Conservation (phyloP, 1,140 invertebrate genomes). For the Drosophila watanabei region DNA sequence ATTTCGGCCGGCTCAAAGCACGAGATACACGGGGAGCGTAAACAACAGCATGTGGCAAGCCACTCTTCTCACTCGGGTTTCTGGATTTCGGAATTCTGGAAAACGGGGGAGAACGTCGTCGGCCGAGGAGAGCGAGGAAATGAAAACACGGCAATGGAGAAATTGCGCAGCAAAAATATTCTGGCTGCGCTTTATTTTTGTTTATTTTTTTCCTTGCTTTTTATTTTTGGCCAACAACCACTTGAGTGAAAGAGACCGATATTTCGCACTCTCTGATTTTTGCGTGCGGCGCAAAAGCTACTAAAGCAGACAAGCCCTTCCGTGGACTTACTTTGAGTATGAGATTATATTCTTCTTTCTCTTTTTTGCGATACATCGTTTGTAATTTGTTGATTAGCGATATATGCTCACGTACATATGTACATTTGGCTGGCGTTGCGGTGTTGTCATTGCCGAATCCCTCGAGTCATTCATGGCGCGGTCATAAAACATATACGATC, state of each 20-base stretch:
- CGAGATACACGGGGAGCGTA: conserved; percentile 17
- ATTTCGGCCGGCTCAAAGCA: conserved; percentile 11
- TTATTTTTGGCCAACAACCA: conserved; percentile 38
- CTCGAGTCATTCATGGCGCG: not conserved
- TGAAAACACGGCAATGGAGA: conserved; percentile 55
- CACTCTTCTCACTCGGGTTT: conserved; percentile 15
- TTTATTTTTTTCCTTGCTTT: conserved; percentile 36
- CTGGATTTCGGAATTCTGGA: conserved; percentile 17
- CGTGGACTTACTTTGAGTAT: not conserved
- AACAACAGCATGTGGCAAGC: conserved; percentile 31
- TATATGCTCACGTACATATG: not conserved
- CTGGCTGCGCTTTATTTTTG: conserved; percentile 44
- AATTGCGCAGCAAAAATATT: conserved; percentile 74
- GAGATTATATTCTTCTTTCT: not conserved
- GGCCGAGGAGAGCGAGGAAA: conserved; percentile 9
- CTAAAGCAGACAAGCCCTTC: conserved; percentile 18
- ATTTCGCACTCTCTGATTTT: conserved; percentile 37
- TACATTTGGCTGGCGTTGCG: not conserved
- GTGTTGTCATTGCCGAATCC: not conserved
- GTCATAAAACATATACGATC: conserved; percentile 16
- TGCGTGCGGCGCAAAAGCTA: conserved; percentile 48
- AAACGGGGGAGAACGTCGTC: conserved; percentile 9
- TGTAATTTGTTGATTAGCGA: not conserved
- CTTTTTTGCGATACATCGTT: conserved; percentile 3
- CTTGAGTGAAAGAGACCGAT: conserved; percentile 26